phyloP scores from a whole-genome alignment of 2,888 invertebrate species.

The Mantis religiosa region DNA sequence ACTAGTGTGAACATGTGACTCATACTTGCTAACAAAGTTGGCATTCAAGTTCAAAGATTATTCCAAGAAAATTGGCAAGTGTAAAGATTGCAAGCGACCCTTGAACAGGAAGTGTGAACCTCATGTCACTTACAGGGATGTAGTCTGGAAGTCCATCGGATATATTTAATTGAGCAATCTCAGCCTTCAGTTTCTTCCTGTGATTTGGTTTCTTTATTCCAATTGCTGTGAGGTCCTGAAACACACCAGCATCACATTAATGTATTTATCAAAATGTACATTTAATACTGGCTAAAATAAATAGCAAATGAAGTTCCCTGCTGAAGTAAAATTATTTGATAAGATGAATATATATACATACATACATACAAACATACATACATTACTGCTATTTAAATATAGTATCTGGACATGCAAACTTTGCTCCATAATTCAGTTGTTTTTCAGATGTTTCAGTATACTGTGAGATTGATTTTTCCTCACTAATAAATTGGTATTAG shows the following conservation, averaged over 20 bases:
- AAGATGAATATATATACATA: no score
- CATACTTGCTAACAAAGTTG: neutral
- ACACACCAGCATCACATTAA: neutral
- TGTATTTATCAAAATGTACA: neutral
- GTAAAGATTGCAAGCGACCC: neutral
- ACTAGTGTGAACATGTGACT: no score
- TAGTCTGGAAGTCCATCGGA: slow-evolving; percentile 93
- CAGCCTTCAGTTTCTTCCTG: slow-evolving; percentile 90
- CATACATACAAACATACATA: no score
- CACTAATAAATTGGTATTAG: no score
- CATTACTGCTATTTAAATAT: no score
- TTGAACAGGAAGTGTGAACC: neutral
- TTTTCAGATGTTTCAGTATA: no score
- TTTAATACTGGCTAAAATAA: no score
- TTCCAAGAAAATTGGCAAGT: neutral
- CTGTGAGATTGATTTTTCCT: no score
- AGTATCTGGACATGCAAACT: no score
- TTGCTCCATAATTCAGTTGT: no score
- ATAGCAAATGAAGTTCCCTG: no score
- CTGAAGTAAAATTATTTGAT: no score
- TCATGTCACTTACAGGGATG: slow-evolving; percentile 66
- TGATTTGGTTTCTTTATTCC: slow-evolving; percentile 96
- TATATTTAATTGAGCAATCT: slow-evolving; percentile 90
- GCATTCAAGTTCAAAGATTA: neutral
- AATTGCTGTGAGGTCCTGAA: slow-evolving; percentile 58